Evolutionary conservation across 2,797 vertebrate species (phyloP), one percentile per base, ranked within the genome.

Genomic region (Lithobates pipiens): DNA sequence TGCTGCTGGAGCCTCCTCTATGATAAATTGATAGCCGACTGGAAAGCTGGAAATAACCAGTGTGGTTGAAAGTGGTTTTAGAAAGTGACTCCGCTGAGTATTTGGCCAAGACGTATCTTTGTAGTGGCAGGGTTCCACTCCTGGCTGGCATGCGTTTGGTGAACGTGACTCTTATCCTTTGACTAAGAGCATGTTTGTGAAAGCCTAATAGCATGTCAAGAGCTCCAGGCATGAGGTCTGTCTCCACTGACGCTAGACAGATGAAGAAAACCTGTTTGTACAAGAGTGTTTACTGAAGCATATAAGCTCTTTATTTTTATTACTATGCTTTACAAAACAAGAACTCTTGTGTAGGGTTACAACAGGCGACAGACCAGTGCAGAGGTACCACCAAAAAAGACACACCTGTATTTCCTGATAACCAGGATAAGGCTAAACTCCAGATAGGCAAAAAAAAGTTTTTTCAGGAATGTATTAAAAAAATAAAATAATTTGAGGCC

Each of bases 101-200:
- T 74, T 82, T 83, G 81, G 74, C 75, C 42, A 27, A 68, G 71
- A 63, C 36, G 34, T 69, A 80, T 73, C 54, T 83, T 83, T 83
- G 44, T 69, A 42, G 61, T 83, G 80, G 75, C 69, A 78, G 63
- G 21, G 23, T 69, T 83, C 80, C 85, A 83, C 63, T 36, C 27
- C 29, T 54, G 72, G 77, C 42, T 83, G 80, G 69, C 57, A 68
- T 68, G 32, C 54, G 50, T 18, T 39, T 32, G 50, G 10, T 75
- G 32, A 78, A 83, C 57, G 23, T 78, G 74, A 69, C 61, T 83
- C 2, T 75, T 87, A 23, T n/a, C 63, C n/a, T 77, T 71, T 78
- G 21, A 57, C 34, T 25, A 7, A 83, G 46, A 46, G 77, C 70
- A 75, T 74, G 70, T 78, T 83, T 87, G n/a, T 67, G 46, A 83